A percentile compares a stretch with the other conserved stretches of the same genome.
Evolutionary conservation across 1,140 invertebrate species (phyloP).

Genomic region (Zaprionus ghesquierei): DNA sequence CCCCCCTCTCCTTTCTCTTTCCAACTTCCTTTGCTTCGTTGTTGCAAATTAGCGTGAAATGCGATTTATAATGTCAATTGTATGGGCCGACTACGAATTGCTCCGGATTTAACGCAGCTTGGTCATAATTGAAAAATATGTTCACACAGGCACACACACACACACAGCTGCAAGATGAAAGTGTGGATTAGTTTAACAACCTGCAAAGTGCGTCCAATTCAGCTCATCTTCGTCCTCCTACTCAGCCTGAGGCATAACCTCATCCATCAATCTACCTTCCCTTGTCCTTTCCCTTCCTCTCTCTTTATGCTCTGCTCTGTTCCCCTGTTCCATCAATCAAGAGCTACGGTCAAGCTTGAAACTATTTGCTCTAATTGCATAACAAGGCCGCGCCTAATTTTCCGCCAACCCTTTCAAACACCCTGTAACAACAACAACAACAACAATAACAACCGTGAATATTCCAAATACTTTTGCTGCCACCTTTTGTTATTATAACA

Average conservation of each 20-base stretch:
- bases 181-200: conserved; percentile 63
- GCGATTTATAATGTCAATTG: conserved; percentile 80
- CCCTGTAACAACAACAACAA: not conserved
- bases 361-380: conserved; percentile 70
- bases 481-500: conserved; percentile 59
- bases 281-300: not conserved
- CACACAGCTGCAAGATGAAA: conserved; percentile 51
- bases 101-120: conserved; percentile 37
- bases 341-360: conserved; percentile 28
- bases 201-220: conserved; percentile 19
- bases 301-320: not conserved
- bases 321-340: conserved; percentile 56
- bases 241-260: not conserved
- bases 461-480: conserved; percentile 33
- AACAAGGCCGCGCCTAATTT: conserved; percentile 48
- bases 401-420: conserved; percentile 51
- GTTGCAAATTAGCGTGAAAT: conserved; percentile 80
- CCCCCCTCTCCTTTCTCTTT: not conserved
- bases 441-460: conserved; percentile 54
- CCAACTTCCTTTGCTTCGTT: conserved; percentile 36
- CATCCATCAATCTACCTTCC: conserved; percentile 53
- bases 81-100: conserved; percentile 17
- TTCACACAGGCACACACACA: conserved; percentile 3
- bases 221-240: not conserved
- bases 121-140: conserved; percentile 69